Percentiles rank a stretch among this genome's conserved stretches.
These are phyloP conservation scores for Leptinotarsa texana DNA, from an alignment of 1,140 invertebrate species.

Conservation along the genomic window DNA sequence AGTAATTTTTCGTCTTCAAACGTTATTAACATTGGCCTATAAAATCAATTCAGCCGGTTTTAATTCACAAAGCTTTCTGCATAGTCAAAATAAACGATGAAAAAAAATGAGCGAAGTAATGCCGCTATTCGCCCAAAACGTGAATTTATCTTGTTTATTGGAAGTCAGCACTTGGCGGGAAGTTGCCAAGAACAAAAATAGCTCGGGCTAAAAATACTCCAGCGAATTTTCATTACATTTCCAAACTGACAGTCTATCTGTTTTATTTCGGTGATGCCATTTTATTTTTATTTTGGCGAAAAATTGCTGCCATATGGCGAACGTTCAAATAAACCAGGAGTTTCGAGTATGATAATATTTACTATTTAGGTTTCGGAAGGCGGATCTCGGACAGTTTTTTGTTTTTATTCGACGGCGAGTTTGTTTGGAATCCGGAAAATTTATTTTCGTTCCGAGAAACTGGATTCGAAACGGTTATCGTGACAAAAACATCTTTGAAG, in stretches of 20 bases:
- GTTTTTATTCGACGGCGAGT: background rate
- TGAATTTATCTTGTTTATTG: slow-evolving; percentile 19
- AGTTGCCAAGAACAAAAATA: slow-evolving; percentile 15
- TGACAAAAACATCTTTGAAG: background rate
- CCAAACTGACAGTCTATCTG: slow-evolving; percentile 15
- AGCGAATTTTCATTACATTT: slow-evolving; percentile 10
- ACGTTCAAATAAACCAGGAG: slow-evolving; percentile 7
- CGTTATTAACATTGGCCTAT: background rate
- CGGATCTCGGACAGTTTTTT: slow-evolving; percentile 6
- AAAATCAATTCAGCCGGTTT: background rate
- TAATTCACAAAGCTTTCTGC: background rate
- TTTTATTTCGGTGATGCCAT: slow-evolving; percentile 21
- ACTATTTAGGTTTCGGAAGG: slow-evolving; percentile 12
- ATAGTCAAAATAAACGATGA: slow-evolving; percentile 2
- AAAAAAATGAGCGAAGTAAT: slow-evolving; percentile 4
- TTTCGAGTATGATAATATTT: slow-evolving; percentile 17
- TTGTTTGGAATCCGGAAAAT: slow-evolving; percentile 8
- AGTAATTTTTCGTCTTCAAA: too few relatives aligned
- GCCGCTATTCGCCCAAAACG: background rate
- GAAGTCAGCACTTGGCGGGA: slow-evolving; percentile 9
- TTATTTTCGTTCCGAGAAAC: background rate
- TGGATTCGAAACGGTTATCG: background rate
- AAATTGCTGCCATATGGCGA: slow-evolving; percentile 11
- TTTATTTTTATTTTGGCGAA: slow-evolving; percentile 19
- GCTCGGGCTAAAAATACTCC: background rate